These are phyloP conservation scores for Aplysina aerophoba DNA, from an alignment of 37 sponge, comb jelly and placozoan species.

Conservation along the genomic window DNA sequence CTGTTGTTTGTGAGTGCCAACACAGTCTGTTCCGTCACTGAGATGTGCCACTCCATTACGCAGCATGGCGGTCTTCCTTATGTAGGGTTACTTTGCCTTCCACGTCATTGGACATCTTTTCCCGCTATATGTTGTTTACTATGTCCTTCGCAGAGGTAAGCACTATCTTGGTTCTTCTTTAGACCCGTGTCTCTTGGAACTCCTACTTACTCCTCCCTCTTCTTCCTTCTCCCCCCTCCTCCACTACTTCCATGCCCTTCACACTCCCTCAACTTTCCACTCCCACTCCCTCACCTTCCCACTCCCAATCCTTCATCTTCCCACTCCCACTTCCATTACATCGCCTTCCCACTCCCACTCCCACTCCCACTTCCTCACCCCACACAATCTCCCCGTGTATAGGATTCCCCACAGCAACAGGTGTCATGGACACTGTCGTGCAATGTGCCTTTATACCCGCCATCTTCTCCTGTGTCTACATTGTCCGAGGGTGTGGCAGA, in stretches of 20 bases:
- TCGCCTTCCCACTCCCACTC: not conserved
- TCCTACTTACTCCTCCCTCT: too few species aligned
- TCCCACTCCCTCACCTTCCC: not conserved
- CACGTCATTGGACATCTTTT: slow-evolving; percentile 56
- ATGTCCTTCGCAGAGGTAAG: slow-evolving; percentile 64
- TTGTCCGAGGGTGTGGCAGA: slow-evolving; percentile 57
- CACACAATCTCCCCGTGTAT: too few species aligned
- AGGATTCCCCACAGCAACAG: slow-evolving; percentile 59
- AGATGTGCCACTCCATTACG: too few species aligned
- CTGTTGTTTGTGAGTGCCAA: slow-evolving; percentile 49
- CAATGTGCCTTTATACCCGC: slow-evolving; percentile 53
- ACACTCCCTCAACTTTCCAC: not conserved
- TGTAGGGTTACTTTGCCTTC: slow-evolving; percentile 59
- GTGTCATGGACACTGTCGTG: slow-evolving; percentile 39
- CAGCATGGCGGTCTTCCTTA: not conserved
- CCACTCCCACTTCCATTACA: not conserved
- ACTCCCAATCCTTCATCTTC: not conserved
- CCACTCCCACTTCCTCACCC: not conserved
- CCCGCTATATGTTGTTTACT: slow-evolving; percentile 69
- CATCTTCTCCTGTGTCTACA: slow-evolving; percentile 56
- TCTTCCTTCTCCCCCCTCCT: too few species aligned
- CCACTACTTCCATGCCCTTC: not conserved
- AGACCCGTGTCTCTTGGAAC: too few species aligned
- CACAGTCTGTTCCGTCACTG: too few species aligned
- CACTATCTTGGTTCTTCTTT: not conserved